These are phyloP conservation scores for Drosophila dunni DNA, from an alignment of 1,140 invertebrate genomes.

Conservation along the genomic window DNA sequence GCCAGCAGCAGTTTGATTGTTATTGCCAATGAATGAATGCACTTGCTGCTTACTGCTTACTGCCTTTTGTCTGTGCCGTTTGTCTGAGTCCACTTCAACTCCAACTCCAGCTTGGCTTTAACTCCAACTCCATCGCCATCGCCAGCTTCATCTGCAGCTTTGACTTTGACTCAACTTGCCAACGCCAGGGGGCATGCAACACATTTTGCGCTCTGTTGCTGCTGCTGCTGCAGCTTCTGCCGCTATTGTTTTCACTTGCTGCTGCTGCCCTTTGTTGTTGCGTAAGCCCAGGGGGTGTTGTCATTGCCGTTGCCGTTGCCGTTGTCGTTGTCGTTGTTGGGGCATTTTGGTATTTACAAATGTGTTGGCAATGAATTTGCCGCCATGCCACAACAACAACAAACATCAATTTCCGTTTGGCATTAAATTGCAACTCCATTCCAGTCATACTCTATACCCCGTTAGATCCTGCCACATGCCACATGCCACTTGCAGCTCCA, in stretches of 20 bases:
- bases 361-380: conserved; percentile 76
- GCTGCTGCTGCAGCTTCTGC: conserved; percentile 62
- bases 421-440: conserved; percentile 46
- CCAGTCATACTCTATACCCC: conserved; percentile 8
- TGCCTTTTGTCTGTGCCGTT: conserved; percentile 62
- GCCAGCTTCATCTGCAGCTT: conserved; percentile 29
- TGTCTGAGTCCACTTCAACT: no score
- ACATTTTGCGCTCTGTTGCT: conserved; percentile 77
- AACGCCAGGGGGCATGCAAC: conserved; percentile 71
- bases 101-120: conserved; percentile 19
- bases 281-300: conserved; percentile 69
- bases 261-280: conserved; percentile 50
- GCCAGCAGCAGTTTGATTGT: conserved; percentile 78
- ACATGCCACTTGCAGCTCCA: conserved; percentile 23
- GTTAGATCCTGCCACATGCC: conserved; percentile 12
- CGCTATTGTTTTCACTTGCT: conserved; percentile 60
- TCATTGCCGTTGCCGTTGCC: conserved; percentile 55
- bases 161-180: conserved; percentile 35
- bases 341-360: conserved; percentile 47
- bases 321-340: conserved; percentile 52
- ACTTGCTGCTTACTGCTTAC: conserved; percentile 53
- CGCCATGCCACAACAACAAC: conserved; percentile 42
- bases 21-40: conserved; percentile 82
- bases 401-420: conserved; percentile 70
- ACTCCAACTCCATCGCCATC: conserved; percentile 29